Conservation (phyloP, 2,888 invertebrate genomes). For the Apodemia mormo region DNA sequence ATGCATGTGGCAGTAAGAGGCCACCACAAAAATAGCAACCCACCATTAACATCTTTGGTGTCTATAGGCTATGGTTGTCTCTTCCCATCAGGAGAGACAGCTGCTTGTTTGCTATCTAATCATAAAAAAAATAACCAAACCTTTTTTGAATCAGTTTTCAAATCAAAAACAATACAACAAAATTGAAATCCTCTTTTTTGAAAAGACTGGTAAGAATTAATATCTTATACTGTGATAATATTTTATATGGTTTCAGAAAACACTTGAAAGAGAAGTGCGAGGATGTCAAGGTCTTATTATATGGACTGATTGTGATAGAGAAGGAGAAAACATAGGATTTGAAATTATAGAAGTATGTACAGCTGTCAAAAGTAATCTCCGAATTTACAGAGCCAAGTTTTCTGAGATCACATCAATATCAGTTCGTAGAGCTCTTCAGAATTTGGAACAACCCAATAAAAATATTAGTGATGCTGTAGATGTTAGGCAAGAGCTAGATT, state of each 20-base stretch:
- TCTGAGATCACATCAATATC: conserved; percentile 97
- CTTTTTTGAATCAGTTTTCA: no score
- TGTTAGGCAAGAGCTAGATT: conserved; percentile 93
- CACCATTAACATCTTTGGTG: no score
- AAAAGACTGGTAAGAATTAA: neutral
- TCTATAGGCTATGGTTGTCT: no score
- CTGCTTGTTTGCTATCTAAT: no score
- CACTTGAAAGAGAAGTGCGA: conserved; percentile 85
- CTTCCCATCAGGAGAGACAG: no score
- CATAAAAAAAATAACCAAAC: no score
- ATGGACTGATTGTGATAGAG: conserved; percentile 99
- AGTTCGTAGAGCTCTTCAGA: conserved; percentile 89
- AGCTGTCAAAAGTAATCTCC: conserved; percentile 87
- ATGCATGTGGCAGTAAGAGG: no score
- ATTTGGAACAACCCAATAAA: conserved; percentile 90
- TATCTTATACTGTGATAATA: neutral
- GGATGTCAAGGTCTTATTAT: conserved; percentile 90
- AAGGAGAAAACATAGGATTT: conserved; percentile 99
- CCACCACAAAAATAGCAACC: no score
- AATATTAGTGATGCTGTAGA: conserved; percentile 95
- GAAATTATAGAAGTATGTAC: conserved; percentile 96
- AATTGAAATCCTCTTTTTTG: no score
- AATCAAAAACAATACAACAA: no score
- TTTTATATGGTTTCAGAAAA: conserved; percentile 73
- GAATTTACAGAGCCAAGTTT: conserved; percentile 92